Percentiles rank a stretch among this genome's conserved stretches.
Conservation (phyloP, 2,113 vertebrate species). For the Alouatta palliata region DNA sequence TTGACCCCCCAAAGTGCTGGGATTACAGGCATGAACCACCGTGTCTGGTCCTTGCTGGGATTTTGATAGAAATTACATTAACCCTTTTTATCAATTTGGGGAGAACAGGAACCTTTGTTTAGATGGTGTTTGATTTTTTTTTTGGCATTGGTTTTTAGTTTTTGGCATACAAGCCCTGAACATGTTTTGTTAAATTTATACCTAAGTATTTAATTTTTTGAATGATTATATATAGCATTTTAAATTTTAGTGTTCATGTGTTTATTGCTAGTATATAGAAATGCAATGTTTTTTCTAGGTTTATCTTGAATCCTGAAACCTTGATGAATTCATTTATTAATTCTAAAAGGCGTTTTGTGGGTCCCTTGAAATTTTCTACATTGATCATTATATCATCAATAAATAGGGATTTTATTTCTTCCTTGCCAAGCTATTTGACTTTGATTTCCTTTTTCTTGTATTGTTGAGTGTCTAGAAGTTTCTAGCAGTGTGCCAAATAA, state of each 20-base stretch:
- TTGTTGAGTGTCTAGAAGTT: not conserved
- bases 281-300: not conserved
- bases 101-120: not conserved
- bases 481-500: not conserved
- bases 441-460: not conserved
- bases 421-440: not conserved
- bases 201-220: not conserved
- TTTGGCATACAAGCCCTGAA: not conserved
- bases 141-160: not conserved
- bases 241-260: not conserved
- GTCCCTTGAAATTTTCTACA: not conserved
- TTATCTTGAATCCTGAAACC: not conserved
- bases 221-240: not conserved
- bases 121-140: not conserved
- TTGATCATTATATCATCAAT: not conserved
- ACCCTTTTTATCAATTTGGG: not conserved
- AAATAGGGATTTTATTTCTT: not conserved
- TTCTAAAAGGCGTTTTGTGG: not conserved
- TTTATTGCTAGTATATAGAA: not conserved
- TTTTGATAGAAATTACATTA: not conserved
- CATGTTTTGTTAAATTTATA: not conserved
- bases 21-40: too few relatives aligned
- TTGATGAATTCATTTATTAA: not conserved
- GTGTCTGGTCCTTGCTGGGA: not conserved
- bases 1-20: too few relatives aligned